Evolutionary conservation across 2,888 invertebrate genomes (phyloP).

Genomic region (Caenorhabditis angaria): DNA sequence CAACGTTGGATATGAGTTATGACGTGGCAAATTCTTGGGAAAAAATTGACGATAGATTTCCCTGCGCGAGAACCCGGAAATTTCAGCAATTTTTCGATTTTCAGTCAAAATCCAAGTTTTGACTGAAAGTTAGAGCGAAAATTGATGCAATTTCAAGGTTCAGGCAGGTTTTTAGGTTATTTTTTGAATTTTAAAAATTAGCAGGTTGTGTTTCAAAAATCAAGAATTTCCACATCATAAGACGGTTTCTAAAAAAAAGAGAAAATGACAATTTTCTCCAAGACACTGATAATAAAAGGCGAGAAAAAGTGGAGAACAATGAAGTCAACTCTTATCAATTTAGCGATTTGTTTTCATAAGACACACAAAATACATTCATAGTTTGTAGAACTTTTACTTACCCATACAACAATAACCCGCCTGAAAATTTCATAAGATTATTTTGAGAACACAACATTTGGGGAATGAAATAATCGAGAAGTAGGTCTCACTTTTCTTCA

Average conservation of each 20-base stretch:
- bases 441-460: not conserved
- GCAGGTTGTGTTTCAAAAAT: too few species aligned
- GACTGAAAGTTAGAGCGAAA: too few species aligned
- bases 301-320: slow-evolving; percentile 17
- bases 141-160: too few species aligned
- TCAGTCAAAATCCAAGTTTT: too few species aligned
- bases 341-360: not conserved
- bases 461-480: not conserved
- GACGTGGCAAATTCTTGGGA: too few species aligned
- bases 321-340: not conserved
- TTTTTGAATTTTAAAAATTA: too few species aligned
- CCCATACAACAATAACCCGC: not conserved
- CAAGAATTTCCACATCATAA: slow-evolving; percentile 17
- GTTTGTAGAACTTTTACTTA: not conserved
- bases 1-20: too few species aligned
- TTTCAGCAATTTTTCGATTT: too few species aligned
- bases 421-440: not conserved
- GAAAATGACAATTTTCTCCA: not conserved
- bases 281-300: slow-evolving; percentile 23
- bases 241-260: slow-evolving; percentile 15
- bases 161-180: too few species aligned
- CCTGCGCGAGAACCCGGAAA: too few species aligned
- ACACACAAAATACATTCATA: slow-evolving; percentile 1
- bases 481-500: not conserved
- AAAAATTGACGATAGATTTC: too few species aligned